A percentile compares a stretch with the other conserved stretches of the same genome.
phyloP scores from a whole-genome alignment of 2,888 invertebrate species.

The Troides helena region DNA sequence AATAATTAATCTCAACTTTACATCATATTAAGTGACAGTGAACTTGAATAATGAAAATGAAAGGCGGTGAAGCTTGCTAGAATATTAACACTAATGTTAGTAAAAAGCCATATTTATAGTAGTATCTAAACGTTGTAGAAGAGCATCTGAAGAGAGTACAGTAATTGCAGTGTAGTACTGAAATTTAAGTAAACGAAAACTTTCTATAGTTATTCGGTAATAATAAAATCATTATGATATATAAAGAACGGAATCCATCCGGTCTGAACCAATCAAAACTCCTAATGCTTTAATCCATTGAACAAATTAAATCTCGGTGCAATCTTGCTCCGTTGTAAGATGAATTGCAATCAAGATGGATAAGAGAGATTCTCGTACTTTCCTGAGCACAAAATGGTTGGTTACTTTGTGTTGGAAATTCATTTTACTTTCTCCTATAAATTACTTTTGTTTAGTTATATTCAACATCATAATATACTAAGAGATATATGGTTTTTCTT shows the following conservation, averaged over 20 bases:
- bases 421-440: background rate
- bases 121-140: too few species aligned
- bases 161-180: too few species aligned
- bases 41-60: too few species aligned
- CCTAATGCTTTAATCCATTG: slow-evolving; percentile 25
- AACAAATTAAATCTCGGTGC: slow-evolving; percentile 23
- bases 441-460: background rate
- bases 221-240: background rate
- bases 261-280: slow-evolving; percentile 23
- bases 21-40: too few species aligned
- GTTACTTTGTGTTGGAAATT: background rate
- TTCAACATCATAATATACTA: background rate
- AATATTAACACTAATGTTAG: too few species aligned
- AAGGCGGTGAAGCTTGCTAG: too few species aligned
- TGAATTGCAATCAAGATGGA: slow-evolving; percentile 24
- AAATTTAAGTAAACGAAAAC: background rate
- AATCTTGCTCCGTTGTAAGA: slow-evolving; percentile 16
- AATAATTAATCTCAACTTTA: too few species aligned
- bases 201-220: background rate
- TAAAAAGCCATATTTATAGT: too few species aligned
- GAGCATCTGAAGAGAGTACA: too few species aligned
- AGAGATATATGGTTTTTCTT: too few species aligned
- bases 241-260: background rate
- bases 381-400: slow-evolving; percentile 12
- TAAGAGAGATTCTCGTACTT: slow-evolving; percentile 17